These are phyloP conservation scores for Caenorhabditis sp. DNA, from an alignment of 2,888 invertebrate species.

Conservation along the genomic window DNA sequence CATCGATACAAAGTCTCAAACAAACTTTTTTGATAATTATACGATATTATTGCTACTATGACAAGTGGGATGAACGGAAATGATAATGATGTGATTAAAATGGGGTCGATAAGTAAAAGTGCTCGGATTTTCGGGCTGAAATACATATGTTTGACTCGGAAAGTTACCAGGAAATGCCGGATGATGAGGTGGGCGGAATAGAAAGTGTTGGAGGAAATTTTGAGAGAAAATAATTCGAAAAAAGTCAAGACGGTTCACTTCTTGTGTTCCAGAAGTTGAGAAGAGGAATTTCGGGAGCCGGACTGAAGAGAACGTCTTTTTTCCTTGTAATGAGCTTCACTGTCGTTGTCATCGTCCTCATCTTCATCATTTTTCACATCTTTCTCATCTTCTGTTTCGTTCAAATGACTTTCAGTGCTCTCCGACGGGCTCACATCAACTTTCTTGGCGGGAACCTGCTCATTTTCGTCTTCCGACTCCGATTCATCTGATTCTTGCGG, in stretches of 20 bases:
- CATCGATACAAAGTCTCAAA: conserved; percentile 37
- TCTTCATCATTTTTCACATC: not conserved
- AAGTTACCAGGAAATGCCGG: conserved; percentile 8
- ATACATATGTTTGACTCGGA: conserved; percentile 4
- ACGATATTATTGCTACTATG: conserved; percentile 12
- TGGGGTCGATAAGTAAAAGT: not conserved
- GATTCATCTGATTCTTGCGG: conserved; percentile 3
- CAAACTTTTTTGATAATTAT: not conserved
- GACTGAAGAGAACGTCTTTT: conserved; percentile 44
- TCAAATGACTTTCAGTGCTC: conserved; percentile 4
- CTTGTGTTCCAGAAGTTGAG: conserved; percentile 50
- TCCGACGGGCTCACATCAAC: no score
- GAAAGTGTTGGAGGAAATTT: not conserved
- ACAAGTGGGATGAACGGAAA: conserved; percentile 5
- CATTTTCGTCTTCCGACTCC: conserved; percentile 13
- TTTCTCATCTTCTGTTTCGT: conserved; percentile 3
- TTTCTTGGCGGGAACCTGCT: no score
- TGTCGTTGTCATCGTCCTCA: conserved; percentile 4
- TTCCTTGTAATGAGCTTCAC: conserved; percentile 1
- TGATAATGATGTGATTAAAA: not conserved
- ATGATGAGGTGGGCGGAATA: not conserved
- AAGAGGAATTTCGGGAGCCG: conserved; percentile 49
- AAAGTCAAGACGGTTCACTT: not conserved
- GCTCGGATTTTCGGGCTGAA: not conserved
- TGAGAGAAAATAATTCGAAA: not conserved